A percentile compares a stretch with the other conserved stretches of the same genome.
Conservation (phyloP, 2,113 vertebrate genomes). For the Albula glossodonta region DNA sequence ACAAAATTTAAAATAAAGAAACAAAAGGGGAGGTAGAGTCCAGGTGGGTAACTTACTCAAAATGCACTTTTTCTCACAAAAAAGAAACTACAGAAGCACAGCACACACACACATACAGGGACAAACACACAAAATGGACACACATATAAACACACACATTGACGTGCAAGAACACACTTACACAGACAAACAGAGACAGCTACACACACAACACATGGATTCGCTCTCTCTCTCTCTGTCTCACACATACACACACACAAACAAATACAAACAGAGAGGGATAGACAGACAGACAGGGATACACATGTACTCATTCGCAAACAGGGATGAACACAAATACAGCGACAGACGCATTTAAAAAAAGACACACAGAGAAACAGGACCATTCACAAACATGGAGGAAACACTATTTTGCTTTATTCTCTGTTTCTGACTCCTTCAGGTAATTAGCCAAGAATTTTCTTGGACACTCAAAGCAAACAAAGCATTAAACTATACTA, state of each 20-base stretch:
- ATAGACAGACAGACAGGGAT: neutral
- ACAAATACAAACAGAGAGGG: neutral
- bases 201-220: neutral
- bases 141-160: no score
- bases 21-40: neutral
- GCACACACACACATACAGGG: neutral
- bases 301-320: neutral
- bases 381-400: neutral
- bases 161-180: neutral
- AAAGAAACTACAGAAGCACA: neutral
- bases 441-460: slow-evolving; percentile 42
- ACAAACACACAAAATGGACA: neutral
- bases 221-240: neutral
- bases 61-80: no score
- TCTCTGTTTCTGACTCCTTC: slow-evolving; percentile 31
- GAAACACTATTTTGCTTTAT: slow-evolving; percentile 32
- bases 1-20: slow-evolving; percentile 41
- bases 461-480: neutral
- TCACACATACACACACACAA: neutral
- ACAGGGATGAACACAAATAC: no score
- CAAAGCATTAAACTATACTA: slow-evolving; percentile 28
- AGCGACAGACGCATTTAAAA: neutral
- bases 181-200: no score
- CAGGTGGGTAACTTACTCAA: neutral
- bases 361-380: no score